Conservation (phyloP, 2,797 vertebrate species). For the Pseudochirops corinnae region DNA sequence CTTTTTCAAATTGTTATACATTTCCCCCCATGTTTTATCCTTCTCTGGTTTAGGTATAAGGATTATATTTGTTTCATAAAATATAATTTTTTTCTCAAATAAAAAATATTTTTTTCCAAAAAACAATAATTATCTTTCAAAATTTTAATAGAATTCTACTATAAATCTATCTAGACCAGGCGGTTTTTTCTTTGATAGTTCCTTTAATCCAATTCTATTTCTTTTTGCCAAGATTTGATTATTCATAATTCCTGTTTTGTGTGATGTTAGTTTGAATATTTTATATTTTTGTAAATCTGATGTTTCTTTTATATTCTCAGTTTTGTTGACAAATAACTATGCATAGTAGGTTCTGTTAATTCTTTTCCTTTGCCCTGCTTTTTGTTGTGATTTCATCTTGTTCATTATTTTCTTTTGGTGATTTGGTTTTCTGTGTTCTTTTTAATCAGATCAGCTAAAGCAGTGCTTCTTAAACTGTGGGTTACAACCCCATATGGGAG, state of each 20-base stretch:
- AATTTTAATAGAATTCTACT: not conserved
- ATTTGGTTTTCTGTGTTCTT: not conserved
- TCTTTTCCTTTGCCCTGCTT: not conserved
- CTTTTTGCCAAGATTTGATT: not conserved
- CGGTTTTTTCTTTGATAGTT: not conserved
- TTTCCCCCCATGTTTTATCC: not conserved
- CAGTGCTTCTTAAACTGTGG: too few relatives aligned
- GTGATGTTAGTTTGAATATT: not conserved
- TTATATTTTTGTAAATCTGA: not conserved
- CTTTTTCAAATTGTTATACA: not conserved
- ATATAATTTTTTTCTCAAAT: not conserved
- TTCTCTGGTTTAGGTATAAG: not conserved
- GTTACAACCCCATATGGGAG: too few relatives aligned
- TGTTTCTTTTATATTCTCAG: not conserved
- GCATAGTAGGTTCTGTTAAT: not conserved
- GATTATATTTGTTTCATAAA: not conserved
- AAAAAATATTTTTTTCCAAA: too few relatives aligned
- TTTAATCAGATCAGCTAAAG: not conserved
- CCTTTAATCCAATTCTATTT: not conserved
- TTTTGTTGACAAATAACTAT: not conserved
- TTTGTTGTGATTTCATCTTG: not conserved
- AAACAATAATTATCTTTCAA: not conserved
- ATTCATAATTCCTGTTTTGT: not conserved
- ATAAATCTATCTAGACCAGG: not conserved
- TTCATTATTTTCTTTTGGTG: not conserved